Base-by-base conservation (phyloP, 2,113 vertebrate species). In the Cinclus mexicanus region DNA sequence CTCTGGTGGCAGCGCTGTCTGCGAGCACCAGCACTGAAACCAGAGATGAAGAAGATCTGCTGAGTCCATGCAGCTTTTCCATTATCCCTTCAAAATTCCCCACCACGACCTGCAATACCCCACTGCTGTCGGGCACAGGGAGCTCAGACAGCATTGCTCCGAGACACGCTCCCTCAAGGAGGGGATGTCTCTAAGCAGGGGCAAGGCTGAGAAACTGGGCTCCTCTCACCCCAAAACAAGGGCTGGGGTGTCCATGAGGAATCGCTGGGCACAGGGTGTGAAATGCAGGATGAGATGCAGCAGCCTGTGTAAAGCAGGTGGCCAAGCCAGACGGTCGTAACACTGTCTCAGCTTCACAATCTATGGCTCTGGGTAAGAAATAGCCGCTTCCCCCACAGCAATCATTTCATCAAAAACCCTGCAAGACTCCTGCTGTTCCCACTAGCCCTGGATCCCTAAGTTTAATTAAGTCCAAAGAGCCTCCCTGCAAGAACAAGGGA, bases 391-490 rank as follows among this genome's bases (percentile, higher is more conserved):
- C 88, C 90, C 88, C 83, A 60, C 56, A 87, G 93, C 93, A 86
- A 94, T 91, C 91, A 93, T 76, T 94, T 76, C 87, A 95, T 77
- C 80, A 72, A 78, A 71, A 94, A 42, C 93, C 83, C 86, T 92
- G 76, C 90, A 89, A 59, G 76, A n/a, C 83, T 92, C 93, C 85
- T 2, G 71, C 95, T 95, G 94, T 49, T 95, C 93, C 89, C 10
- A 15, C 83, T 83, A 96, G 94, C 95, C 91, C 81, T 63, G 53
- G 80, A 94, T 91, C 89, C 85, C 81, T 64, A 81, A 92, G 89
- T 97, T 92, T 94, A 97, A 96, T 95, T 94, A 97, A 97, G 95
- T 84, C 92, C 95, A 86, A 87, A 61, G 83, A 85, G 88, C 83
- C 46, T 90, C 71, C 83, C 77, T 0, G 1, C 77, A 94, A 84